These are phyloP conservation scores for Sciurus carolinensis DNA, from an alignment of 2,797 vertebrate species.

Conservation along the genomic window DNA sequence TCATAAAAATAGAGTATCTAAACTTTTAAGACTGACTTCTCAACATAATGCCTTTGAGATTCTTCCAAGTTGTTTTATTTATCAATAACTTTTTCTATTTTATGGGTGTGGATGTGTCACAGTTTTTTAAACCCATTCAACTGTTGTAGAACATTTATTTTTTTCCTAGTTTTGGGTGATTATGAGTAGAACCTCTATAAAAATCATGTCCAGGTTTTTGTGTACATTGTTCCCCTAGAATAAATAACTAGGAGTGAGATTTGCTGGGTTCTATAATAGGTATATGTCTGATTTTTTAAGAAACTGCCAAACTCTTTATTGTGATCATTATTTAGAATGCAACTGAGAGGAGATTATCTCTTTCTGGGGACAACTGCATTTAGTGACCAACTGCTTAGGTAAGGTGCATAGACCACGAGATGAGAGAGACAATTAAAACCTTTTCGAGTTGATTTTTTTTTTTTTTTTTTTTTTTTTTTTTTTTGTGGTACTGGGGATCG, in stretches of 20 bases:
- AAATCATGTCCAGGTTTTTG: too few species aligned
- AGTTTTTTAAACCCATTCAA: neutral
- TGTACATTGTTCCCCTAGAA: neutral
- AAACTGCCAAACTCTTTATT: neutral
- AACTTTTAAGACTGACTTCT: neutral
- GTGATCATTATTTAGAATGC: neutral
- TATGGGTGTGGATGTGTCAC: neutral
- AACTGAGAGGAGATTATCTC: neutral
- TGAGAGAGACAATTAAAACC: neutral
- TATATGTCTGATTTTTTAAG: neutral
- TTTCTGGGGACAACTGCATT: neutral
- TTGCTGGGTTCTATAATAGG: neutral
- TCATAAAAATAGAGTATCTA: neutral
- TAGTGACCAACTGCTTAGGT: neutral
- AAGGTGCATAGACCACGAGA: neutral
- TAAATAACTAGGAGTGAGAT: neutral
- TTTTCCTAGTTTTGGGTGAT: neutral
- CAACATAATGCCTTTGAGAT: too few species aligned
- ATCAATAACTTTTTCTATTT: too few species aligned
- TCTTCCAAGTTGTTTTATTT: too few species aligned
- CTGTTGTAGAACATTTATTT: neutral
- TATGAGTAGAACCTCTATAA: neutral
- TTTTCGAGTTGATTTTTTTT: neutral
- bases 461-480: too few species aligned
- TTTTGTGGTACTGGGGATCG: too few species aligned